Base-by-base conservation (phyloP, 2,888 invertebrate species). In the Eilema depressum region DNA sequence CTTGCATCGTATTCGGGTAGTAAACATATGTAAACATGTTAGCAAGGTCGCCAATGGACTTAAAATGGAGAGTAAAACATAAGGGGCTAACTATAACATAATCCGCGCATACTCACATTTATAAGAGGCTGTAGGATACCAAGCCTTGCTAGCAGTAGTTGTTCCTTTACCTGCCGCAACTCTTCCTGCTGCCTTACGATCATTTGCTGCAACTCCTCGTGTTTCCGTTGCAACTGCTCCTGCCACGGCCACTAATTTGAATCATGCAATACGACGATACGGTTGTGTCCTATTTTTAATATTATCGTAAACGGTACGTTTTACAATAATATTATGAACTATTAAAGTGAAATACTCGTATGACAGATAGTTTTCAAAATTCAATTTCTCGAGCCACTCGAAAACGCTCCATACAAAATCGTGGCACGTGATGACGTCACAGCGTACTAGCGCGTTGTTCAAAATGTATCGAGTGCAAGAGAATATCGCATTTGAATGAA, bases 101-200 rank as follows among this genome's bases (percentile, higher is more conserved):
- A 33, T 17, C 7, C 28, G 23, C 37, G 26, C n/a, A 63, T 76
- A 89, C 92, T 93, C 74, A 95, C 94, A 69, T 90, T 91, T 62
- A 92, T 86, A 26, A 94, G 73, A 25, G 95, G 95, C 77, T 94
- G 94, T 57, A 94, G 82, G 28, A 98, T 96, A 10, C 98, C 98
- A 79, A 98, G 97, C 84, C 97, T 96, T 0, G 98, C 97, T 89
- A 98, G 96, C 64, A 98, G 89, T 68, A 98, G 93, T 86, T 98
- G 98, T 86, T 98, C 98, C n/a, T 98, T 98, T 0, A 98, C 98
- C 78, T 97, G 96, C 61, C 97, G 96, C 78, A 98, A 91, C 89
- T 98, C 98, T 85, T 98, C 98, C 87, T 98, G 98, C 86, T 98
- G 98, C 78, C 97, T 96, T 67, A 97, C 96, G 74, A 98, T 98